Base-by-base conservation (phyloP, 1,140 invertebrate genomes). In the Glomeris maerens region DNA sequence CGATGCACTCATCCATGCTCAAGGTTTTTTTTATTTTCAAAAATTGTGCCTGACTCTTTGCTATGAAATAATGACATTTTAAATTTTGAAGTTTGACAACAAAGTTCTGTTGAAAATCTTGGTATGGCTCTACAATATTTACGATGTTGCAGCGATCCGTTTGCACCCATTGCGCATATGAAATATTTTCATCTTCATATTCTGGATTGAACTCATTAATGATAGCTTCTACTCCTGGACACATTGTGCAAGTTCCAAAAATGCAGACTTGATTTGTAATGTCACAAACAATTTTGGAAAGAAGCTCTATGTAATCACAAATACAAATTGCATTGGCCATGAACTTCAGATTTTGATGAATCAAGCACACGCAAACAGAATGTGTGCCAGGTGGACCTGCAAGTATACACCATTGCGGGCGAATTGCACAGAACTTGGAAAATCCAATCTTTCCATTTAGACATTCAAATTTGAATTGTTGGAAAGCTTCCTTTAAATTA, bases 341-440 rank as follows among this genome's bases (percentile, higher is more conserved):
- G 17, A 62, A 48, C 52, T 58, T 57, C n/a, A 60, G 45, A 40
- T 63, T 57, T 39, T 57, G 49, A 38, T 57, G 55, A 22, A 27
- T 29, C 10, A 25, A 17, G 28, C 55, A 57, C 23, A 57, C n/a
- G n/a, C n/a, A 51, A 42, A 60, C 60, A 48, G 41, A 53, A 50
- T 62, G 59, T 3, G 40, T 42, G 5, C 17, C 40, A 21, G 40
- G 23, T 10, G 40, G 4, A 4, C 40, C 40, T 4, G 40, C 40
- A 4, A 42, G 23, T 5, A 42, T 42, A 42, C 40, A 42, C 40
- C 40, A 42, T 23, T 42, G 20, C 5, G 40, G 40, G 40, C 40
- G n/a, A n/a, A n/a, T n/a, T n/a, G n/a, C n/a, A n/a, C n/a, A n/a
- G n/a, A n/a, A n/a, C n/a, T n/a, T n/a, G 40, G 4, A 42, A 23